Evolutionary conservation across 1,140 invertebrate species (phyloP), one percentile per base, ranked within the genome.

Genomic region (Drosophila littoralis): DNA sequence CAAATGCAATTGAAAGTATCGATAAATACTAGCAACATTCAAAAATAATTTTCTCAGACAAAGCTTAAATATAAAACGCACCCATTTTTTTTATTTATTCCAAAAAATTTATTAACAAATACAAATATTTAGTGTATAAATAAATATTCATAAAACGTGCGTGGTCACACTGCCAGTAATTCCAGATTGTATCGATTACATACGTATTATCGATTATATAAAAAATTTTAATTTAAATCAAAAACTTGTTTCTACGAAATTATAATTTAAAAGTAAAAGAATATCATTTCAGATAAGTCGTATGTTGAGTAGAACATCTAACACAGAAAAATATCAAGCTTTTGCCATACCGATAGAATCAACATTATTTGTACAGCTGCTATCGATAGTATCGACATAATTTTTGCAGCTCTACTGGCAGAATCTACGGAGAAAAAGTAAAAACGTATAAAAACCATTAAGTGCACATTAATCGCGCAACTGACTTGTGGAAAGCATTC

Each of bases 361-460:
- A 5, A 17, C 51, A 52, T 0, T 6, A 5, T 8, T 15, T 15
- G 2, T 17, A 28, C 8, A 28, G 2, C 10, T 15, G 6, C 38
- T 69, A 54, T 69, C 57, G 46, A 69, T 69, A 42, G 22, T 57
- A 55, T 48, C 45, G 55, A 28, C 65, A 68, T 42, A 22, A 36
- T 36, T 48, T 48, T 64, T 57, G 68, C 68, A 73, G 54, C 61
- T 33, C 51, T 73, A 50, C 48, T 28, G 5, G 42, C 57, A 68
- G 61, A 40, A 57, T 61, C 55, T 46, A 17, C 55, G 36, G n/a
- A 68, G 64, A 61, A 68, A 73, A 63, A 68, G 45, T 8, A 59
- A 74, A 69, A 74, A 74, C 64, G 57, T 74, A 48, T 61, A 42
- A 68, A 55, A 69, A 55, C 6, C 15, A 54, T 40, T 40, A 60